A percentile compares a stretch with the other conserved stretches of the same genome.
Evolutionary conservation across 2,113 vertebrate genomes (phyloP).

Genomic region (Rhinichthys klamathensis): DNA sequence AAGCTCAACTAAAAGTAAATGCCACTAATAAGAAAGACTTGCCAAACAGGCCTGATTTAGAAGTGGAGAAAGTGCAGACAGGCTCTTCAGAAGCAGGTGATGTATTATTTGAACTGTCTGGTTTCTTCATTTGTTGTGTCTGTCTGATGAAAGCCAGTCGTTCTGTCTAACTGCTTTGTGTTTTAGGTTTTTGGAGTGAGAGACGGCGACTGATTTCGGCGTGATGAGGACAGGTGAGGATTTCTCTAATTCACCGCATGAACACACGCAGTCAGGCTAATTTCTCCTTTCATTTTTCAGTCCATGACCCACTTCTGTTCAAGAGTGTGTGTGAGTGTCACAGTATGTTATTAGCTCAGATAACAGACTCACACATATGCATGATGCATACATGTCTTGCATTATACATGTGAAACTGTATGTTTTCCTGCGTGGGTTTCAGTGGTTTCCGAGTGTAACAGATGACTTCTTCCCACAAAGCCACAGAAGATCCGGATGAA

Average conservation of each 20-base stretch:
- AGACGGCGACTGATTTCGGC: background rate
- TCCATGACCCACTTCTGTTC: conserved; percentile 52
- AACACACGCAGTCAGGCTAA: conserved; percentile 22
- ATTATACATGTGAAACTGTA: conserved; percentile 16
- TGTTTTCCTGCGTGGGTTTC: conserved; percentile 5
- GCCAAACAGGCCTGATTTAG: background rate
- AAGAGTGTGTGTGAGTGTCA: background rate
- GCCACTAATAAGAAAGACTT: background rate
- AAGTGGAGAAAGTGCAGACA: background rate
- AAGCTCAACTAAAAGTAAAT: background rate
- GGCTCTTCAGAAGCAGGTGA: background rate
- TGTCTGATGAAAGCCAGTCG: background rate
- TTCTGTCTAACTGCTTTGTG: background rate
- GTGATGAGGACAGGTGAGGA: background rate
- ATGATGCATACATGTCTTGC: background rate
- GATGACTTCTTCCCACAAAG: conserved; percentile 20
- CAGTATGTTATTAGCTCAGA: conserved; percentile 7
- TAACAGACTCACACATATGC: background rate
- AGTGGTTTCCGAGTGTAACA: background rate
- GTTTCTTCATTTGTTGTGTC: background rate
- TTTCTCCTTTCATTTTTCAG: conserved; percentile 47
- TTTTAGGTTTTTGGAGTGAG: background rate
- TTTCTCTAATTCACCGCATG: conserved; percentile 19
- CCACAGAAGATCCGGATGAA: conserved; percentile 28
- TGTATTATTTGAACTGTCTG: background rate